A percentile compares a stretch with the other conserved stretches of the same genome.
Evolutionary conservation across 2,113 vertebrate genomes (phyloP).

Genomic region (Hippocampus mohnikei): DNA sequence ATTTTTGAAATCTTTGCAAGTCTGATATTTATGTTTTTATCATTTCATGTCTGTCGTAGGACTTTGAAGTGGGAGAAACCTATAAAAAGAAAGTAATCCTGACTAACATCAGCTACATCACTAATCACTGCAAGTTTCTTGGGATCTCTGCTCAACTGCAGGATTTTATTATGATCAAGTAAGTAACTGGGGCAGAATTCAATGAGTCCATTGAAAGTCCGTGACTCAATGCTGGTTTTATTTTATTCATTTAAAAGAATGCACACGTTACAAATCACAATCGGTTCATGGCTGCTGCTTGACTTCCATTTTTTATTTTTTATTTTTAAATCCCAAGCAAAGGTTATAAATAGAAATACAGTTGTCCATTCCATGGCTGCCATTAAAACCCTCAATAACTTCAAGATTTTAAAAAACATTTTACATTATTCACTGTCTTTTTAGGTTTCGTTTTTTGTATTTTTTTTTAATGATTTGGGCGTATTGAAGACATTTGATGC

Average conservation of each 20-base stretch:
- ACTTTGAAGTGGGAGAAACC: conserved; percentile 84
- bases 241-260: neutral
- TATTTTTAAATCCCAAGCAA: neutral
- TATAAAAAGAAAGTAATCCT: conserved; percentile 85
- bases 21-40: neutral
- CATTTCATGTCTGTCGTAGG: conserved; percentile 66
- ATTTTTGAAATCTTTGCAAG: neutral
- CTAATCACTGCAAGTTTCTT: conserved; percentile 80
- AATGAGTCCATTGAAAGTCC: neutral
- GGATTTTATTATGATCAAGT: conserved; percentile 80
- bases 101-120: conserved; percentile 78
- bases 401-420: no score
- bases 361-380: no score
- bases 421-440: no score
- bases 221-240: neutral
- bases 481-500: neutral
- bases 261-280: neutral
- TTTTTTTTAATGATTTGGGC: neutral
- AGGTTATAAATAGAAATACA: neutral
- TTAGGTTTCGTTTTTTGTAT: no score
- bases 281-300: no score
- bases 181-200: conserved; percentile 39
- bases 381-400: no score
- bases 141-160: conserved; percentile 75
- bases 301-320: no score